Evolutionary conservation across 2,113 vertebrate genomes (phyloP).

Genomic region (Oryzias curvinotus): DNA sequence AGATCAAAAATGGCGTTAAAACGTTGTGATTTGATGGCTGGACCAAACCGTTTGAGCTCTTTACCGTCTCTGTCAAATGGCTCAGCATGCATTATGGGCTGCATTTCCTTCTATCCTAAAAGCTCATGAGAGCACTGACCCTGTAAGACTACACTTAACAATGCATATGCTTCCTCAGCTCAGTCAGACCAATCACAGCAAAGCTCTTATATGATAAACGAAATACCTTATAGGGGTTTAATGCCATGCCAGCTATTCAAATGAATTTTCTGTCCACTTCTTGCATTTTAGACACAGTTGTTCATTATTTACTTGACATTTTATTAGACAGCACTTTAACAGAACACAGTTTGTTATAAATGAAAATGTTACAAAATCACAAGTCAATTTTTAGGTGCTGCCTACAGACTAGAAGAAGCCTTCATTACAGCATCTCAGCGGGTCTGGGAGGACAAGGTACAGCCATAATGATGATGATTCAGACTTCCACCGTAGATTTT

Average conservation of each 20-base stretch:
- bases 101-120: background rate
- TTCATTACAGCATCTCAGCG: slow-evolving; percentile 7
- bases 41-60: background rate
- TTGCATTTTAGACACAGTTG: too few relatives aligned
- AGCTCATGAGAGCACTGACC: background rate
- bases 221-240: too few relatives aligned
- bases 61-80: background rate
- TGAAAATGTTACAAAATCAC: too few relatives aligned
- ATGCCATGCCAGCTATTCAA: too few relatives aligned
- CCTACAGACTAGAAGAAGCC: background rate
- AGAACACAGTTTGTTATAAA: too few relatives aligned
- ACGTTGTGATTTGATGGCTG: too few relatives aligned
- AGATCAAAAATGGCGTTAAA: too few relatives aligned
- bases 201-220: background rate
- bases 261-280: too few relatives aligned
- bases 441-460: slow-evolving; percentile 12
- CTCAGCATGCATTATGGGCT: background rate
- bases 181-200: too few relatives aligned
- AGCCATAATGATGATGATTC: slow-evolving; percentile 17
- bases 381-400: too few relatives aligned
- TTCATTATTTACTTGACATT: too few relatives aligned
- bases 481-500: slow-evolving; percentile 17
- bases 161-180: slow-evolving; percentile 1
- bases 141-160: background rate
- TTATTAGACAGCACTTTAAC: too few relatives aligned